Percentiles rank a stretch among this genome's conserved stretches.
phyloP scores from a whole-genome alignment of 2,113 vertebrate species.

The Electrona antarctica region DNA sequence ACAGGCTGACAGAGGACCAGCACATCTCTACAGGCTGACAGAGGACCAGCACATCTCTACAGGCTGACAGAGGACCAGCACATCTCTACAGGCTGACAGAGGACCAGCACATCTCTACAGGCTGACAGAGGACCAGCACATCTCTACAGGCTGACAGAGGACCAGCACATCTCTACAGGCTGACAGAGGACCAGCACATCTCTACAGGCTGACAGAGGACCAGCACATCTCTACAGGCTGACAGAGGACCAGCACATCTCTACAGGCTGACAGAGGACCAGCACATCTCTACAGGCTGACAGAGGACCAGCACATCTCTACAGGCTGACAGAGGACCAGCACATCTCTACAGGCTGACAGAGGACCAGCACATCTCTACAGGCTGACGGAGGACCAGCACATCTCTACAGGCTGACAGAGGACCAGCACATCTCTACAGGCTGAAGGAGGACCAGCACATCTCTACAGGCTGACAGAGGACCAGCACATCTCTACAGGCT shows the following conservation, averaged over 20 bases:
- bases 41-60: neutral
- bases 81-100: neutral
- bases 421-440: neutral
- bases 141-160: neutral
- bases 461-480: neutral
- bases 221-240: constrained; percentile 1
- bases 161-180: neutral
- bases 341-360: neutral
- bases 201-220: neutral
- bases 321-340: neutral
- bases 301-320: neutral
- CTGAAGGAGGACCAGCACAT: neutral
- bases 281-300: constrained; percentile 1
- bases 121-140: neutral
- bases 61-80: neutral
- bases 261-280: neutral
- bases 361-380: neutral
- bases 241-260: neutral
- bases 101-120: neutral
- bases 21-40: constrained; percentile 2
- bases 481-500: neutral
- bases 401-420: neutral
- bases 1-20: neutral
- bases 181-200: constrained; percentile 1
- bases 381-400: neutral